These are phyloP conservation scores for Misgurnus anguillicaudatus DNA, from an alignment of 2,113 vertebrate genomes.

Conservation along the genomic window DNA sequence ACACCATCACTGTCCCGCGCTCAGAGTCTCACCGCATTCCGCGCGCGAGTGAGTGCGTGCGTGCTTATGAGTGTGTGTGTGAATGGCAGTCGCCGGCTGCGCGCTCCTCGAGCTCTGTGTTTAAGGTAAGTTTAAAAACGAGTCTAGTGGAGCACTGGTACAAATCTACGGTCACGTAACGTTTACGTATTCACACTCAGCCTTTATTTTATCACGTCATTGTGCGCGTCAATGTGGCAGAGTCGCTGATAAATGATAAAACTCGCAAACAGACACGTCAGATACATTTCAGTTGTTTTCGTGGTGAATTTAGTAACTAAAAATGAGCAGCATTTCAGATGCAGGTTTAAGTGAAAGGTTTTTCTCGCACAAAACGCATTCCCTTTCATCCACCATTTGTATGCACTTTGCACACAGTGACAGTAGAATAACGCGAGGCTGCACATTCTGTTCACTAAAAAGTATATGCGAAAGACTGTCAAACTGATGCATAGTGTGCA, in stretches of 20 bases:
- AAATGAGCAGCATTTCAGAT: too few species aligned
- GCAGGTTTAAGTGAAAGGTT: too few species aligned
- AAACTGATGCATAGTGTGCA: constrained; percentile 38
- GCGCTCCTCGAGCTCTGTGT: constrained; percentile 1
- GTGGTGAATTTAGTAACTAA: too few species aligned
- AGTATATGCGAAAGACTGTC: too few species aligned
- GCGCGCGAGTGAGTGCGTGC: not conserved
- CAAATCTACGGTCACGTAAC: not conserved
- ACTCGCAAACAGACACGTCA: constrained; percentile 1
- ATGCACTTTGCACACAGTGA: too few species aligned
- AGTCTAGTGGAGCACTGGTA: not conserved
- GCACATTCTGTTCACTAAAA: too few species aligned
- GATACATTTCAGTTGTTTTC: too few species aligned
- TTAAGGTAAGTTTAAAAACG: constrained; percentile 7
- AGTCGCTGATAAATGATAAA: not conserved
- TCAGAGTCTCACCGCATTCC: constrained; percentile 15
- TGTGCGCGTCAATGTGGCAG: too few species aligned
- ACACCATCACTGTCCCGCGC: constrained; percentile 27
- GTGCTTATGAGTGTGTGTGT: constrained; percentile 1
- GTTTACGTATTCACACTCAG: not conserved
- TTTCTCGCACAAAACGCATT: too few species aligned
- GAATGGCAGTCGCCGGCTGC: constrained; percentile 2
- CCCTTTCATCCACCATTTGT: too few species aligned
- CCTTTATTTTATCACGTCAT: not conserved
- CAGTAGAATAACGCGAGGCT: too few species aligned